Conservation (phyloP, 1,140 invertebrate species). For the Manduca sexta region DNA sequence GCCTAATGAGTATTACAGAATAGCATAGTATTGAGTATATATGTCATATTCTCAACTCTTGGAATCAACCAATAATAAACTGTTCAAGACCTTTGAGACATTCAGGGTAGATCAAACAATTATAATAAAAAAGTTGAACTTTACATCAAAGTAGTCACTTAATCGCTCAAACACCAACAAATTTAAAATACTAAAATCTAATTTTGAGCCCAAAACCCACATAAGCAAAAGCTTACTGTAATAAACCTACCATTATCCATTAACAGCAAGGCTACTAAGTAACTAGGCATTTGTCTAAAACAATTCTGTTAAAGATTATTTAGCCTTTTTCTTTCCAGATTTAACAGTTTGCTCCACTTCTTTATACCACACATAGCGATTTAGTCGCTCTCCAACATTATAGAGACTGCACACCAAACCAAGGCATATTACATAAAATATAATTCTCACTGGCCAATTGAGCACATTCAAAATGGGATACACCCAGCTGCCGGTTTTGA, state of each 20-base stretch:
- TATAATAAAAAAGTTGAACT: no score
- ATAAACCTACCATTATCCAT: not conserved
- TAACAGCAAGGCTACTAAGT: not conserved
- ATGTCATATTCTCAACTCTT: no score
- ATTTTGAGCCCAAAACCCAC: not conserved
- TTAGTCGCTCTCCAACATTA: conserved; percentile 80
- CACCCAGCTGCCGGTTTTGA: conserved; percentile 85
- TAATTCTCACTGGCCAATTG: conserved; percentile 77
- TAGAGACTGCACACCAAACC: conserved; percentile 77
- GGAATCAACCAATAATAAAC: no score
- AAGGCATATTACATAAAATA: conserved; percentile 81
- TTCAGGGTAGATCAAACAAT: no score
- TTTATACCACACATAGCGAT: conserved; percentile 82
- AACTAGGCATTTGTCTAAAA: conserved; percentile 6
- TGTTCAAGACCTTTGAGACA: no score
- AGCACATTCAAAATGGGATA: conserved; percentile 89
- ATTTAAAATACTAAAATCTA: not conserved
- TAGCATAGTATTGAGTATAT: no score
- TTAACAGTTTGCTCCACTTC: conserved; percentile 74
- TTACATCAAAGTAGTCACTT: no score
- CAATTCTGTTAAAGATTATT: conserved; percentile 36
- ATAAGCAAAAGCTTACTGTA: conserved; percentile 1
- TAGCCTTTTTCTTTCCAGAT: conserved; percentile 65
- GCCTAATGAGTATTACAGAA: no score
- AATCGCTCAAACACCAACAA: no score